Percentiles rank a stretch among this genome's conserved stretches.
phyloP scores from a whole-genome alignment of 2,797 vertebrate species.

The Pangasius djambal region DNA sequence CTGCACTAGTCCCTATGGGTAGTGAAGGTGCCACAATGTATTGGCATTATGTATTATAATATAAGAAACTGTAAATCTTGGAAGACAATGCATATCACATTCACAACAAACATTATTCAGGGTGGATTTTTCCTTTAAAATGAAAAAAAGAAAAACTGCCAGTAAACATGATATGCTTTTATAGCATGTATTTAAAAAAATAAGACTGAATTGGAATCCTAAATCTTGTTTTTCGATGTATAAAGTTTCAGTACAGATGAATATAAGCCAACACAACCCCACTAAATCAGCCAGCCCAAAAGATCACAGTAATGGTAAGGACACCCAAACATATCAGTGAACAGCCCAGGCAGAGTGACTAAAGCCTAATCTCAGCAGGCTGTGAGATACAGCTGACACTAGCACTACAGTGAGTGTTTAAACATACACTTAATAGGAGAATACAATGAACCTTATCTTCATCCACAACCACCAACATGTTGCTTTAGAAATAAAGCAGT shows the following conservation, averaged over 20 bases:
- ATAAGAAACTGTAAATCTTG: neutral
- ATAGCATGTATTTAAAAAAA: neutral
- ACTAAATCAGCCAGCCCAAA: neutral
- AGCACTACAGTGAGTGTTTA: constrained; percentile 8
- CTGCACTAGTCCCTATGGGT: neutral
- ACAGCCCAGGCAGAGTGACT: neutral
- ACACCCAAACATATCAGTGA: neutral
- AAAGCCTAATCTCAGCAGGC: neutral
- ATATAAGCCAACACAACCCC: neutral
- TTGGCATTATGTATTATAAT: neutral
- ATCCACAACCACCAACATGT: neutral
- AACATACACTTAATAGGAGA: neutral
- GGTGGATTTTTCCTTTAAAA: neutral
- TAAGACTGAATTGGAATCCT: neutral
- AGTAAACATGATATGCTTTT: neutral
- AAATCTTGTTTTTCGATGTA: neutral
- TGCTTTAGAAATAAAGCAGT: neutral
- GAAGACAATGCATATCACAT: neutral
- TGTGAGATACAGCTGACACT: neutral
- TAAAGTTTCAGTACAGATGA: neutral
- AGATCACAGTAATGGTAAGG: neutral
- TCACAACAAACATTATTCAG: neutral
- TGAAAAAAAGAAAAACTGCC: neutral
- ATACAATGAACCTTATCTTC: neutral
- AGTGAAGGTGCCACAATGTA: neutral